Conservation (phyloP, 2,797 vertebrate genomes). For the Crypturellus tataupa region DNA sequence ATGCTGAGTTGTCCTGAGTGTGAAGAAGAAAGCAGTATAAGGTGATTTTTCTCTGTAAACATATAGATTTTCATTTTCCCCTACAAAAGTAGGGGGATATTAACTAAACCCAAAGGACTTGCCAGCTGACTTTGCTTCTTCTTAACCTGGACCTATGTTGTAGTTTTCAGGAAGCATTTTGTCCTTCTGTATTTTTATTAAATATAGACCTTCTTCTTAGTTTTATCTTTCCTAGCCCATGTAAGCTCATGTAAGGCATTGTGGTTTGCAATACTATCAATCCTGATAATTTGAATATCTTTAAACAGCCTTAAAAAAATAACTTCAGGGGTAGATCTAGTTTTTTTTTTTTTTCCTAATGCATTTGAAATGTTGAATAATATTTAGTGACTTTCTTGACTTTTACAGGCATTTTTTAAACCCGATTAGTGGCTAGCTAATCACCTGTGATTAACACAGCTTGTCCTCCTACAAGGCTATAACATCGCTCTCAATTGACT, state of each 20-base stretch:
- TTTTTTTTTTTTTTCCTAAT: not conserved
- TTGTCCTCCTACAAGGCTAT: not conserved
- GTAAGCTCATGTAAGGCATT: not conserved
- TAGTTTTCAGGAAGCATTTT: not conserved
- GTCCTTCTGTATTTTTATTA: not conserved
- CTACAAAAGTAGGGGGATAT: not conserved
- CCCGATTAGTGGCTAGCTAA: not conserved
- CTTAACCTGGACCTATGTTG: not conserved
- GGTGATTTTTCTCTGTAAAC: not conserved
- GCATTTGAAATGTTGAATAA: not conserved
- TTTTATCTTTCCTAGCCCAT: not conserved
- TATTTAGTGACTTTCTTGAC: slow-evolving; percentile 5
- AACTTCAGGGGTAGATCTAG: not conserved
- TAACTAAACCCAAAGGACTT: not conserved
- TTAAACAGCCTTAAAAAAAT: not conserved
- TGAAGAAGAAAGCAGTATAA: not conserved
- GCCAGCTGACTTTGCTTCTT: not conserved
- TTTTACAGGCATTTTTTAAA: slow-evolving; percentile 16
- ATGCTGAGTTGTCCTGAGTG: not conserved
- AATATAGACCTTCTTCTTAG: not conserved
- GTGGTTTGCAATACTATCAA: not conserved
- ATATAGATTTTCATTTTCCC: not conserved
- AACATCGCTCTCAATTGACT: not conserved
- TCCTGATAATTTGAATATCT: not conserved
- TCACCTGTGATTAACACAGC: not conserved